Conservation (phyloP, 2,113 vertebrate genomes). For the Narcine bancroftii region DNA sequence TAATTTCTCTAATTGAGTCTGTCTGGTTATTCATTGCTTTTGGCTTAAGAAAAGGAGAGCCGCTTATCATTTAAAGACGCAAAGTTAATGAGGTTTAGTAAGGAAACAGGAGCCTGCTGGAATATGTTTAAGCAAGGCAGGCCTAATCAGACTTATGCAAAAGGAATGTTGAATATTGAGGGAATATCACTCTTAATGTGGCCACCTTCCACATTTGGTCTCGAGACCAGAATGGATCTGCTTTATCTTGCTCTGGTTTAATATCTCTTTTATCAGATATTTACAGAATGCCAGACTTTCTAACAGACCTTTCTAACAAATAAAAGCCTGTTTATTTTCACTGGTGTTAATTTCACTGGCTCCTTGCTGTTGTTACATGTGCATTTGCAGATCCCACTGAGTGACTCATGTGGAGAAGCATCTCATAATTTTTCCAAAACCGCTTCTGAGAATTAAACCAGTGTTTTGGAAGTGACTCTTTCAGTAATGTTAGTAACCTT, state of each 20-base stretch:
- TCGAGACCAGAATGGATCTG: neutral
- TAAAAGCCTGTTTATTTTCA: neutral
- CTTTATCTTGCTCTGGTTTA: neutral
- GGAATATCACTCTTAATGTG: neutral
- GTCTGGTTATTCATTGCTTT: neutral
- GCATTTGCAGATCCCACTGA: too few relatives aligned
- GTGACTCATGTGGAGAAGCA: neutral
- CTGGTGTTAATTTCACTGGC: too few relatives aligned
- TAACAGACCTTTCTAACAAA: neutral
- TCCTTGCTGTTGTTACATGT: neutral
- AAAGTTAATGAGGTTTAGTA: neutral
- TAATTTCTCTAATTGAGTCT: neutral
- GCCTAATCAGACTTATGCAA: neutral
- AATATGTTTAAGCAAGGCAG: neutral
- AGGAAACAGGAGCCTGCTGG: neutral
- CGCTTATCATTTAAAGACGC: neutral
- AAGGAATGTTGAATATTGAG: neutral
- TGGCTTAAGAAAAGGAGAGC: neutral
- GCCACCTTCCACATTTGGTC: neutral
- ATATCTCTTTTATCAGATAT: neutral
- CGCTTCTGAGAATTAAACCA: neutral
- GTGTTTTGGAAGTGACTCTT: neutral
- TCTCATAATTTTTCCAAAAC: neutral
- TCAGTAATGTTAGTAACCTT: neutral
- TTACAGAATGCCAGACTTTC: neutral